Percentiles rank a stretch among this genome's conserved stretches.
Evolutionary conservation across 2,113 vertebrate genomes (phyloP).

Genomic region (Calidris pugnax): DNA sequence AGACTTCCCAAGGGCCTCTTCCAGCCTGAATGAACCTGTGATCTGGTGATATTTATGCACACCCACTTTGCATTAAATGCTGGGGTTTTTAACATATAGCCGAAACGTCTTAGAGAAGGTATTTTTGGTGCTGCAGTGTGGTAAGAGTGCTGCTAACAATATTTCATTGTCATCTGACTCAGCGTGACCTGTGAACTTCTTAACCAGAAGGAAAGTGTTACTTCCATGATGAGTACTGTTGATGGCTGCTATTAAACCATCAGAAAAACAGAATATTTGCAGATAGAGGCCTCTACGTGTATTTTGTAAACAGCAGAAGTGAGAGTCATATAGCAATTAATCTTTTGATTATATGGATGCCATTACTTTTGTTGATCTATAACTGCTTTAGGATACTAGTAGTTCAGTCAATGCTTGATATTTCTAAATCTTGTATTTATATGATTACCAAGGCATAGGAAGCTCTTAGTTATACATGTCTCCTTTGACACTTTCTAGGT

Average conservation of each 20-base stretch:
- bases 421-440: background rate
- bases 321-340: background rate
- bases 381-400: background rate
- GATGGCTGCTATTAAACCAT: background rate
- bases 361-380: background rate
- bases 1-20: background rate
- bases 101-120: background rate
- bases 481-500: slow-evolving; percentile 77
- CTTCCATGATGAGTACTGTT: background rate
- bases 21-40: background rate
- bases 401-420: background rate
- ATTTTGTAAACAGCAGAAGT: background rate
- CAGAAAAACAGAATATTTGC: background rate
- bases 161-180: background rate
- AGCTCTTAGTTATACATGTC: background rate
- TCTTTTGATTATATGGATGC: background rate
- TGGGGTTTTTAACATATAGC: background rate
- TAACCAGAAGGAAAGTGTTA: background rate
- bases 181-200: background rate
- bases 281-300: background rate
- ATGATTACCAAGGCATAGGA: background rate
- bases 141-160: background rate
- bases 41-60: background rate
- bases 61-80: background rate
- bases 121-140: background rate